Percentiles rank a stretch among this genome's conserved stretches.
Evolutionary conservation across 64 coral and sea anemone genomes (phyloP).

Genomic region (Montipora capricornis): DNA sequence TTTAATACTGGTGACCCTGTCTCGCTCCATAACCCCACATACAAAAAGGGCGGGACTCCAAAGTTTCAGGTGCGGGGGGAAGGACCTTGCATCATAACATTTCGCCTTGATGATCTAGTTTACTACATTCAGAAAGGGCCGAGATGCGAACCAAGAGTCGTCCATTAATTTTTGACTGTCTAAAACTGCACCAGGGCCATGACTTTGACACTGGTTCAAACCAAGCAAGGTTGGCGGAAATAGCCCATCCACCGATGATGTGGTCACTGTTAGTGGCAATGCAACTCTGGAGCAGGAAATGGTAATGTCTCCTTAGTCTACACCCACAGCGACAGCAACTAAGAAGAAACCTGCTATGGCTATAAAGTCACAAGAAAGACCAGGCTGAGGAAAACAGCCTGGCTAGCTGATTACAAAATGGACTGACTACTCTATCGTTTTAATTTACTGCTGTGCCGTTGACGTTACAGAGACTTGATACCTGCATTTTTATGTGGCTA

Average conservation of each 20-base stretch:
- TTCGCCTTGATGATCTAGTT: constrained; percentile 19
- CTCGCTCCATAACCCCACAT: constrained; percentile 32
- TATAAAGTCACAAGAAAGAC: background rate
- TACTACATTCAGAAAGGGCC: constrained; percentile 33
- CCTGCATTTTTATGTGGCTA: too few relatives aligned
- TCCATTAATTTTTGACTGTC: constrained; percentile 20
- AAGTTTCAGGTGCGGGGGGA: constrained; percentile 35
- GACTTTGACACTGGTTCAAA: background rate
- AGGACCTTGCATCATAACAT: background rate
- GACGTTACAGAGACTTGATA: too few relatives aligned
- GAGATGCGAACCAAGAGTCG: constrained; percentile 7
- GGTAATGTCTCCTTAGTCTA: background rate
- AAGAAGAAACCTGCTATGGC: background rate
- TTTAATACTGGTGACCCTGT: constrained; percentile 43
- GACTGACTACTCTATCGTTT: background rate
- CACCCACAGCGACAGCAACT: background rate
- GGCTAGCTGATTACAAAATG: background rate
- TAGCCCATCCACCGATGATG: background rate
- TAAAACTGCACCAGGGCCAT: constrained; percentile 9
- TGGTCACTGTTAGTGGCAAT: background rate
- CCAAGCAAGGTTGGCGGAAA: background rate
- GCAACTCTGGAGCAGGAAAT: background rate
- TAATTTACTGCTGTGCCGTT: too few relatives aligned
- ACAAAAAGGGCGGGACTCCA: constrained; percentile 57
- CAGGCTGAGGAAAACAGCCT: background rate